Conservation (phyloP, 2,113 vertebrate genomes). For the Pseudopipra pipra region DNA sequence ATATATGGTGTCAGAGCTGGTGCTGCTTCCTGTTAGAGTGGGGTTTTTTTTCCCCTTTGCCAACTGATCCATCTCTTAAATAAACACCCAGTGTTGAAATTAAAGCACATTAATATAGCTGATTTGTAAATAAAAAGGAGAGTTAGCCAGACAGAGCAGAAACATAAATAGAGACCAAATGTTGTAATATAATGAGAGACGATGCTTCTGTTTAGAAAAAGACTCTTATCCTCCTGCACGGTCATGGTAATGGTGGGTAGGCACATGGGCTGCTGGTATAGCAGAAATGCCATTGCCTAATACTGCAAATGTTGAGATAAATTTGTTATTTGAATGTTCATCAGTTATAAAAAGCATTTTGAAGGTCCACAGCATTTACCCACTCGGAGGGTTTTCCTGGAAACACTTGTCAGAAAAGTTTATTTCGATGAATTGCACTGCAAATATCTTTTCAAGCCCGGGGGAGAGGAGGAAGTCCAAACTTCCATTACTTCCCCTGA, state of each 20-base stretch:
- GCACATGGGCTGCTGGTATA: background rate
- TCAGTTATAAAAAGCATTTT: background rate
- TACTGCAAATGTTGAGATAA: background rate
- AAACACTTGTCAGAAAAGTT: background rate
- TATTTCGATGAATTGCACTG: background rate
- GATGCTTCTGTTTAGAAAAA: background rate
- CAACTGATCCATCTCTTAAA: conserved; percentile 22
- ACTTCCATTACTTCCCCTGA: background rate
- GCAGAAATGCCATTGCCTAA: background rate
- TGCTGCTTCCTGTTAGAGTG: background rate
- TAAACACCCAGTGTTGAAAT: conserved; percentile 26
- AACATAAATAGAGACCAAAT: conserved; percentile 57
- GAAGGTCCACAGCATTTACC: background rate
- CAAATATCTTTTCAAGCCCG: background rate
- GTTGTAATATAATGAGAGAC: background rate
- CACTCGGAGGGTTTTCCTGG: background rate
- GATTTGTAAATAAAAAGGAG: conserved; percentile 48
- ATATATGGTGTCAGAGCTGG: background rate
- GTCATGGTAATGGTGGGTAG: background rate
- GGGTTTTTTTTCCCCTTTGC: background rate
- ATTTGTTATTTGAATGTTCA: background rate
- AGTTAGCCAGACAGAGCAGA: conserved; percentile 25
- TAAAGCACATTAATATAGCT: conserved; percentile 22
- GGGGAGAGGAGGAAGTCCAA: background rate
- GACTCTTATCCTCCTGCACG: background rate